Conservation (phyloP, 2,113 vertebrate species). For the Ellobius talpinus region DNA sequence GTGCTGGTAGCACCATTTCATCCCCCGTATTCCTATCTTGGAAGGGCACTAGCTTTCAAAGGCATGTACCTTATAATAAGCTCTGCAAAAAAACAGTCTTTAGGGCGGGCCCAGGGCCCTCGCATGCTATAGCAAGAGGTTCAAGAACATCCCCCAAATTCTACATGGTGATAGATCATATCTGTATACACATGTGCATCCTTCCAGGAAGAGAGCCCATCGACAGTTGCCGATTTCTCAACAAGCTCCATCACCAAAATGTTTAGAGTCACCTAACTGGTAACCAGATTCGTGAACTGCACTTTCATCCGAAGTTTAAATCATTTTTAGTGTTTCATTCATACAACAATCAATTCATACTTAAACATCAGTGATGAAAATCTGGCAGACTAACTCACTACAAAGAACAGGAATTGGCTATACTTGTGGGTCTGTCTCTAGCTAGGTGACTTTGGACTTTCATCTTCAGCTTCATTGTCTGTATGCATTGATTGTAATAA, state of each 20-base stretch:
- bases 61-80: neutral
- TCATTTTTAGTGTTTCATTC: neutral
- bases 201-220: constrained; percentile 4
- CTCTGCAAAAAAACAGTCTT: neutral
- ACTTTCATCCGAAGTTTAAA: constrained; percentile 4
- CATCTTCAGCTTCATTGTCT: neutral
- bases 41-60: neutral
- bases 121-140: neutral
- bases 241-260: neutral
- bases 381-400: neutral
- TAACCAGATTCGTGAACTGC: neutral
- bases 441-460: neutral
- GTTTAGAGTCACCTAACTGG: constrained; percentile 1
- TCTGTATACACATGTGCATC: neutral
- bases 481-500: neutral
- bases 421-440: neutral
- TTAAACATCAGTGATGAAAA: neutral
- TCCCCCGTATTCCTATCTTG: neutral
- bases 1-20: neutral
- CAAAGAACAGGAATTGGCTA: neutral
- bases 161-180: neutral
- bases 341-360: neutral
- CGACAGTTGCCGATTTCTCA: constrained; percentile 2
- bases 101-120: neutral
- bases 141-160: neutral